phyloP scores from a whole-genome alignment of 2,113 vertebrate genomes.

The Entelurus aequoreus region DNA sequence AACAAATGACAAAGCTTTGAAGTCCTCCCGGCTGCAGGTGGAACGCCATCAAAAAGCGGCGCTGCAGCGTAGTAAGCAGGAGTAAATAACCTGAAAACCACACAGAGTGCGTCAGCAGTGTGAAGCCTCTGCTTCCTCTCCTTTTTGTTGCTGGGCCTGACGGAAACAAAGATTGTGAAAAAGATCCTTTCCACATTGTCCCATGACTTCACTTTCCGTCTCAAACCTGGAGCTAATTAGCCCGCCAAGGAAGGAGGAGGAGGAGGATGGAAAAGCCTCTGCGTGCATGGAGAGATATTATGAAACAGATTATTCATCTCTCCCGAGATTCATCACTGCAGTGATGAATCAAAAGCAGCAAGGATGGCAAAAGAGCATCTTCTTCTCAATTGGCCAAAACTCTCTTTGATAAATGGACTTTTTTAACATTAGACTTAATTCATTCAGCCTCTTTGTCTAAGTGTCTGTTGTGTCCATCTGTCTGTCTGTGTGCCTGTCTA shows the following conservation, averaged over 20 bases:
- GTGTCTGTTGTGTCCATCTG: too few relatives aligned
- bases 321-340: too few relatives aligned
- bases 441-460: too few relatives aligned
- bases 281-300: constrained; percentile 43
- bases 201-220: constrained; percentile 53
- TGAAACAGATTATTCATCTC: constrained; percentile 9
- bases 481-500: too few relatives aligned
- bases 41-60: not conserved
- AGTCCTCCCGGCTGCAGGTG: not conserved
- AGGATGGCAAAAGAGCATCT: too few relatives aligned
- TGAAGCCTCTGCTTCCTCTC: not conserved
- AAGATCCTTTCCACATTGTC: constrained; percentile 47
- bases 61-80: not conserved
- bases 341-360: too few relatives aligned
- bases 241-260: constrained; percentile 39
- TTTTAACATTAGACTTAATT: too few relatives aligned
- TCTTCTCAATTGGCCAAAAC: too few relatives aligned
- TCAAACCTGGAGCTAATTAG: constrained; percentile 61
- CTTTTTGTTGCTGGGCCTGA: not conserved
- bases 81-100: not conserved
- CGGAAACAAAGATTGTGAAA: constrained; percentile 2
- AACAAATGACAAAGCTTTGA: constrained; percentile 1
- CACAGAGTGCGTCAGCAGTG: not conserved
- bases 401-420: too few relatives aligned
- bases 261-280: constrained; percentile 45